These are phyloP conservation scores for Coreius guichenoti DNA, from an alignment of 2,797 vertebrate genomes.

Conservation along the genomic window DNA sequence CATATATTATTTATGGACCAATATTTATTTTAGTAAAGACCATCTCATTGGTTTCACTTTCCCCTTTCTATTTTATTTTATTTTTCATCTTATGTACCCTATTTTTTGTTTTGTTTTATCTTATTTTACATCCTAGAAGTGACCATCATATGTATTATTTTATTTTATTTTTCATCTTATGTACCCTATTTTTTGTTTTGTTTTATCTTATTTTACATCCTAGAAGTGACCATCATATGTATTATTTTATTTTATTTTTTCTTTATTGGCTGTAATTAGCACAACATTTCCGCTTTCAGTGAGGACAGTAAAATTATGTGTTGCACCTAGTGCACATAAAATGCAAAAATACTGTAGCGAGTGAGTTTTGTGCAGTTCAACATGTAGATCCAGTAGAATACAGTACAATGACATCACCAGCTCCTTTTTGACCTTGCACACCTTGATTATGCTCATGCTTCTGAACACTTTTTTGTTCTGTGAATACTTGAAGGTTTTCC, in stretches of 20 bases:
- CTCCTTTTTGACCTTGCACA: conserved; percentile 12
- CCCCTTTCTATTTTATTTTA: no score
- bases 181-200: neutral
- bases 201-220: neutral
- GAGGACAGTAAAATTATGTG: no score
- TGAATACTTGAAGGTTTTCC: neutral
- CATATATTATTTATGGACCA: neutral
- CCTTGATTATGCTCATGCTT: neutral
- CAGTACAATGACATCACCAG: neutral
- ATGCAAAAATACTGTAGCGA: no score
- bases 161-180: neutral
- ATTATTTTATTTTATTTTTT: neutral
- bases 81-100: no score
- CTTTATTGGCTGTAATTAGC: neutral
- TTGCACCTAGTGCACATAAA: neutral
- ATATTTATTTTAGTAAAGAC: no score
- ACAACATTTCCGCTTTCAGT: neutral
- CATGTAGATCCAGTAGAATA: neutral
- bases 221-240: neutral
- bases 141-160: neutral
- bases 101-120: neutral
- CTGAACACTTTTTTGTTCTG: neutral
- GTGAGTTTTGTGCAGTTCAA: neutral
- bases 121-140: neutral
- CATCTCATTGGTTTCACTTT: no score